Evolutionary conservation across 2,113 vertebrate genomes (phyloP).

Genomic region (Cygnus atratus): DNA sequence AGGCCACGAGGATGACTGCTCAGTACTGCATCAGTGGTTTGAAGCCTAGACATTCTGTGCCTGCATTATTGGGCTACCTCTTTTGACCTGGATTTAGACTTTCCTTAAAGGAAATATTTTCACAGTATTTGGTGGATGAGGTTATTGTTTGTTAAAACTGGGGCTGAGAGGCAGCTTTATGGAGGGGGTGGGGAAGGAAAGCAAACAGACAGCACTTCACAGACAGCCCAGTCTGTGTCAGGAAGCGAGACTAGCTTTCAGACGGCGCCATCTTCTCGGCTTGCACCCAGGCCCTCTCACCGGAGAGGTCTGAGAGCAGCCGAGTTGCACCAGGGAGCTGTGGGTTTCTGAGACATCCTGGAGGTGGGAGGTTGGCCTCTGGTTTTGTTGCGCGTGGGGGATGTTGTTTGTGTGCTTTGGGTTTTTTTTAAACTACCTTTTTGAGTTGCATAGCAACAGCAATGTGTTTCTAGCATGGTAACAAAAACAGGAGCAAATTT

Average conservation of each 20-base stretch:
- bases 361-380: background rate
- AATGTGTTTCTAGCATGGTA: background rate
- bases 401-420: background rate
- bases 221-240: background rate
- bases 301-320: background rate
- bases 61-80: background rate
- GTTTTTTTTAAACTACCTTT: constrained; percentile 15
- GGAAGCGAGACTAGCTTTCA: background rate
- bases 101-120: background rate
- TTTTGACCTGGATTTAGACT: background rate
- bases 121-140: background rate
- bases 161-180: background rate
- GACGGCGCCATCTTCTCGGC: background rate
- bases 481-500: background rate
- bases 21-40: background rate
- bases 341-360: constrained; percentile 4
- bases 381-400: background rate
- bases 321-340: background rate
- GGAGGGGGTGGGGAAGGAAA: rapidly evolving
- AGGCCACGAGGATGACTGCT: background rate
- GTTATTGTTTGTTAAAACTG: background rate
- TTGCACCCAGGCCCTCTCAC: background rate
- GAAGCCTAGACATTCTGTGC: background rate
- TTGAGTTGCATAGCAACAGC: constrained; percentile 53
- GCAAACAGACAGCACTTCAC: background rate